Base-by-base conservation (phyloP, 2,888 invertebrate genomes). In the Pristionchus exspectatus region DNA sequence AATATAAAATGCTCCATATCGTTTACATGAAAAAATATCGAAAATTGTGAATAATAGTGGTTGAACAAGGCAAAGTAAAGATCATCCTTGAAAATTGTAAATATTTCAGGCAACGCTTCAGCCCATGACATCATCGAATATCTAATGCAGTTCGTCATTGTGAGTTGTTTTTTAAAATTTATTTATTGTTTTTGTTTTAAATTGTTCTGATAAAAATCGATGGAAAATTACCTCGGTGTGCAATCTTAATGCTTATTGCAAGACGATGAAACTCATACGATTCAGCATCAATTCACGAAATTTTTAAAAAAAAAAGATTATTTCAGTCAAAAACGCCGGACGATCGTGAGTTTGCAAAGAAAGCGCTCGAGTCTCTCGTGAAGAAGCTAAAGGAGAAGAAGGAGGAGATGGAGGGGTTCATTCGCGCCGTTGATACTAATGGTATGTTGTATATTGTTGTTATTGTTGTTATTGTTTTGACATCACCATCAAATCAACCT, bases 401-500 rank as follows among this genome's bases (percentile, higher is more conserved):
- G 90, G 98, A 99, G 96, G 99, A 99, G 96, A 95, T 99, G 94
- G 99, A 99, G 95, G 98, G 98, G 92, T 96, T 99, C 91, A 99
- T 99, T 93, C 98, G 98, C 54, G 98, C 99, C n/a, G 98, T 99
- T 89, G 98, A 98, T 4, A 98, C 98, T n/a, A 50, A 90, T 30
- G 99, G 99, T 85, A 98, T 33, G 30, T 72, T 72, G 16, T 66
- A n/a, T 66, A 27, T 66, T 66, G 66, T 66, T 59, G 18, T 59
- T 59, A 4, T 63, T 24, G 63, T 63, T 72, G 30, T 16, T 27
- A 69, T 69, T 72, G 33, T 72, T 30, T 30, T 72, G 69, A 18
- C 59, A 59, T 21, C 21, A 59, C 5, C 59, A 59, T 10, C 10
- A 21, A 59, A 59, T 1, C 63, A 21, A 24, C 63, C 16, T 30